A percentile compares a stretch with the other conserved stretches of the same genome.
Conservation (phyloP, 2,888 invertebrate species). For the Neoscelio sp. region DNA sequence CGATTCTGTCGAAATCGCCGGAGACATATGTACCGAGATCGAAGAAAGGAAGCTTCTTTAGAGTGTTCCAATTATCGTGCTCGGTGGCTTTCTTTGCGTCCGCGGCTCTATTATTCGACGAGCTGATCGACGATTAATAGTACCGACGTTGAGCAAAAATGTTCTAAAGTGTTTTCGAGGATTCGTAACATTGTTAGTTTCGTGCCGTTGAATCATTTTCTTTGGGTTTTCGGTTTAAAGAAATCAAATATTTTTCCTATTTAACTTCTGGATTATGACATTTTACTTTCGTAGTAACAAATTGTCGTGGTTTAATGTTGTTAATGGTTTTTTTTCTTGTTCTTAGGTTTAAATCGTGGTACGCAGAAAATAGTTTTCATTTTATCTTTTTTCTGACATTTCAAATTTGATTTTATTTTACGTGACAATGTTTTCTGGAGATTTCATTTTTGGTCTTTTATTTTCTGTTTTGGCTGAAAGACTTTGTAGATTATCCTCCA, state of each 20-base stretch:
- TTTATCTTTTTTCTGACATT: no score
- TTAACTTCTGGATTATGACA: no score
- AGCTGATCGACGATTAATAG: constrained; percentile 55
- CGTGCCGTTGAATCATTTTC: constrained; percentile 31
- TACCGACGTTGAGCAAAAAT: constrained; percentile 39
- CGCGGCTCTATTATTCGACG: constrained; percentile 22
- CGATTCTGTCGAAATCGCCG: constrained; percentile 23
- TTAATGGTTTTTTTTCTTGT: no score
- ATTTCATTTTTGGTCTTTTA: no score
- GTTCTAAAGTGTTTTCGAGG: constrained; percentile 46
- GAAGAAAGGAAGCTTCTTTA: constrained; percentile 38
- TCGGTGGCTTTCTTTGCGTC: constrained; percentile 14
- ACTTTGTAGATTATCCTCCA: no score
- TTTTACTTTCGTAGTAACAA: no score
- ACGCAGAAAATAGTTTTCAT: no score
- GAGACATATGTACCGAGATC: not conserved
- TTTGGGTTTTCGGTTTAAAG: constrained; percentile 33
- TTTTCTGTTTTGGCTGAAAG: no score
- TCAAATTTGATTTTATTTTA: no score
- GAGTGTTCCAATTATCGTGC: constrained; percentile 54
- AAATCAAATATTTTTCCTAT: constrained; percentile 43
- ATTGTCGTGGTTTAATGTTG: no score
- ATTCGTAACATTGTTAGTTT: constrained; percentile 51
- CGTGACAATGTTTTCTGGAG: no score
- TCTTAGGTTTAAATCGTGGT: no score